These are phyloP conservation scores for Calcarius ornatus DNA, from an alignment of 2,113 vertebrate species.

Conservation along the genomic window DNA sequence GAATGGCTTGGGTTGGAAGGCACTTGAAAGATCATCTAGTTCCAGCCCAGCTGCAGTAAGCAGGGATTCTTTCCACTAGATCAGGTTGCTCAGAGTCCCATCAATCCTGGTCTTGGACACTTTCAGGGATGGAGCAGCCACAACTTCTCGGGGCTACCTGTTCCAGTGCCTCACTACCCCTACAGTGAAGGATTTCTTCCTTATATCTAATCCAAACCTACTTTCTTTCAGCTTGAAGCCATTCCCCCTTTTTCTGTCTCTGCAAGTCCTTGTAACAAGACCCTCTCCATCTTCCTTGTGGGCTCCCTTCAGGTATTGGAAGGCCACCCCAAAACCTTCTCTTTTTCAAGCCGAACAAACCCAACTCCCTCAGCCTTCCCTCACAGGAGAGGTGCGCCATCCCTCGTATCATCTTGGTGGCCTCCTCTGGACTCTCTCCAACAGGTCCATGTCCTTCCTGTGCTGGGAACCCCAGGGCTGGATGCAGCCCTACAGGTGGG, in stretches of 20 bases:
- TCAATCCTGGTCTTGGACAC: background rate
- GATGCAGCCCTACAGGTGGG: background rate
- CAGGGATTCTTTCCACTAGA: background rate
- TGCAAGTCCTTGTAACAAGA: background rate
- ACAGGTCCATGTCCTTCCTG: background rate
- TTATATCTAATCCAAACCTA: background rate
- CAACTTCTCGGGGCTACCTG: background rate
- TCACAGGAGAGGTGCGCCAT: background rate
- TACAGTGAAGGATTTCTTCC: background rate
- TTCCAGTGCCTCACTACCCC: background rate
- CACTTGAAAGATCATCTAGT: background rate
- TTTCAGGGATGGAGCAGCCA: background rate
- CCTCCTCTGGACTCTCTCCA: accelerated
- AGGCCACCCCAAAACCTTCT: background rate
- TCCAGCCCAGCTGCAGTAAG: background rate
- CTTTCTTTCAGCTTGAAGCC: background rate
- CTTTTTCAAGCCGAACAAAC: background rate
- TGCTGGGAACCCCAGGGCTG: background rate
- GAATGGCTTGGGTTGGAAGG: background rate
- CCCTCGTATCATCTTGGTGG: background rate
- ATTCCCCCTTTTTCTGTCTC: background rate
- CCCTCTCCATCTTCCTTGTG: background rate
- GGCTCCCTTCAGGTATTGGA: background rate
- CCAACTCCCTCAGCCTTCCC: background rate
- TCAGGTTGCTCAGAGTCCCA: background rate